These are phyloP conservation scores for Rhadina sibilatrix DNA, from an alignment of 2,113 vertebrate species.

Conservation along the genomic window DNA sequence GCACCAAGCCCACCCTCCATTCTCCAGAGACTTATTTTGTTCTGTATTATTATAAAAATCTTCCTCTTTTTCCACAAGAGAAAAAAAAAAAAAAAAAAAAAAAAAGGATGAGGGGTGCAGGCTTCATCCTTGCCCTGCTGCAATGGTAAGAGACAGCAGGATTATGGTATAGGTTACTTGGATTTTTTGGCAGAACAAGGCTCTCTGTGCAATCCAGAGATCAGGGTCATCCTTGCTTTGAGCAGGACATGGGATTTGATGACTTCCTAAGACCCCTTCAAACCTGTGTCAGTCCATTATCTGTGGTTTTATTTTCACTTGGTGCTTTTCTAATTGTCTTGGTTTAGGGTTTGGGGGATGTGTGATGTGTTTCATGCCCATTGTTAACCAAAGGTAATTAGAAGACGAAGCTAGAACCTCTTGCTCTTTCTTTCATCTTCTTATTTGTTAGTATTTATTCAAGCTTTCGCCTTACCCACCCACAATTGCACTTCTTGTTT, in stretches of 20 bases:
- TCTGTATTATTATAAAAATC: not conserved
- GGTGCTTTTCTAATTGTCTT: not conserved
- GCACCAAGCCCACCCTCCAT: not conserved
- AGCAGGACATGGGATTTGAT: not conserved
- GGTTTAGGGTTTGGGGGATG: not conserved
- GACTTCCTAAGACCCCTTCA: not conserved
- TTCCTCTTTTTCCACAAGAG: not conserved
- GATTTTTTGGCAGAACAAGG: not conserved
- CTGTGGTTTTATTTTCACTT: not conserved
- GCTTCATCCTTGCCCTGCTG: not conserved
- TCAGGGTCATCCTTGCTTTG: not conserved
- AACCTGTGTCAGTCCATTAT: rapidly evolving
- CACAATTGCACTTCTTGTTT: not conserved
- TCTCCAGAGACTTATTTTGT: not conserved
- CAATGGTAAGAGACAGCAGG: not conserved
- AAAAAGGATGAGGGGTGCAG: rapidly evolving
- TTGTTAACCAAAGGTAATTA: not conserved
- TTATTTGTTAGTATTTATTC: not conserved
- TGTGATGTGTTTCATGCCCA: not conserved
- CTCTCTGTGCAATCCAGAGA: not conserved
- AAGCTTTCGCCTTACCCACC: not conserved
- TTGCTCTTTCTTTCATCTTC: not conserved
- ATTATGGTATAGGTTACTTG: not conserved
- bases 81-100: too few relatives aligned
- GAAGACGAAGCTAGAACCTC: not conserved